Conservation (phyloP, 30 jellyfish, hydroid and myxozoan genomes). For the Aurelia aurita region DNA sequence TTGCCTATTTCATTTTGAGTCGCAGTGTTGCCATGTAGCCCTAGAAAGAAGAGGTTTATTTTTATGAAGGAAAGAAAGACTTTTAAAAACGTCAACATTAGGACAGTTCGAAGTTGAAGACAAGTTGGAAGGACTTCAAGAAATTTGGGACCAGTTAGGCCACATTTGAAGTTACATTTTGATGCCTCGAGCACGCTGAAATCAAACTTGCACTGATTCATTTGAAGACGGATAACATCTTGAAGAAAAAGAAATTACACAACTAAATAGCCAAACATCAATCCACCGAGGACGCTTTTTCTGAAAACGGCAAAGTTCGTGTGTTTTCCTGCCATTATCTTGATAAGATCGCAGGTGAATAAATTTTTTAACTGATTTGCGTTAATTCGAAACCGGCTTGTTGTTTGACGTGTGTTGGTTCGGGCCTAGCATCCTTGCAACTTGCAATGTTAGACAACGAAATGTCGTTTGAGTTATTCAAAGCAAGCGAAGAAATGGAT, state of each 20-base stretch:
- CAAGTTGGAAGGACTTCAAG: too few species aligned
- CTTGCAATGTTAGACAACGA: conserved; percentile 37
- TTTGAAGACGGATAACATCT: background rate
- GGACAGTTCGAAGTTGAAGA: background rate
- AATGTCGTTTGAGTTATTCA: conserved; percentile 50
- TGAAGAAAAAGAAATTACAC: background rate
- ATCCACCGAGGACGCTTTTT: too few species aligned
- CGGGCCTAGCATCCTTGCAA: background rate
- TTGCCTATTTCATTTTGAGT: conserved; percentile 49
- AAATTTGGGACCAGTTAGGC: background rate
- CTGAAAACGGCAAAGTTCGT: background rate
- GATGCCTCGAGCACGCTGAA: conserved; percentile 16
- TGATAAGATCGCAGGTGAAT: conserved; percentile 12
- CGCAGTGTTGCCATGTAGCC: too few species aligned
- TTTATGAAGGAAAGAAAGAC: background rate
- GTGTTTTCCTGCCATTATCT: background rate
- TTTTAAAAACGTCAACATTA: background rate
- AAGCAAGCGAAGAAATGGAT: conserved; percentile 59
- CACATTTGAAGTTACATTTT: background rate
- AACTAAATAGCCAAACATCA: too few species aligned
- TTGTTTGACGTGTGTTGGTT: conserved; percentile 24
- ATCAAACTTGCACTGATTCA: background rate
- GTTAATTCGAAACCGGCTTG: conserved; percentile 5
- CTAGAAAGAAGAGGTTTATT: background rate
- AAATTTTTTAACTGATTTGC: conserved; percentile 3